Base-by-base conservation (phyloP, 2,797 vertebrate species). In the Hephaestus fuliginosus region DNA sequence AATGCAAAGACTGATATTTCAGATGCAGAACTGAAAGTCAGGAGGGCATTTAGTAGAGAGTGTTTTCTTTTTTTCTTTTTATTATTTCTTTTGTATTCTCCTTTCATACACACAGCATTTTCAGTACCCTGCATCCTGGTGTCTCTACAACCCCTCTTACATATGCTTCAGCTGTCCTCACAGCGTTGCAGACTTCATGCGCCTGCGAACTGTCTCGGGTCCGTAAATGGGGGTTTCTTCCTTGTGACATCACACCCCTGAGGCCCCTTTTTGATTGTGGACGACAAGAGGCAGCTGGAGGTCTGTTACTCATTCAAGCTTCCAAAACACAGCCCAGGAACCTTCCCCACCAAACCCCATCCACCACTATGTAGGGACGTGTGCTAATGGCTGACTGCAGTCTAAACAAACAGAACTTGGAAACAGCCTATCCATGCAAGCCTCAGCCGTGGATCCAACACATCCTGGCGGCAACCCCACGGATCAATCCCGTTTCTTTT, bases 211-310 rank as follows among this genome's bases (percentile, higher is more conserved):
- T 36, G 62, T 83, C 66, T 52, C 30, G 11, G 61, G 65, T 83
- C 70, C 67, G 61, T 71, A 56, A 84, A 85, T 39, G 43, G 10
- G 28, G 52, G 74, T 58, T 70, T 80, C 70, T 67, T 84, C 66
- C 62, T 72, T 1, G 11, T 83, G 77, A 81, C 68, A 77, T 85
- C 73, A 76, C 60, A 82, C 87, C 78, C 70, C 51, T 53, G 85
- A 74, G 87, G 86, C 71, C 80, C 65, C 44, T 76, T 78, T 70
- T 67, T 3, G 55, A 78, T 73, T 82, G 64, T 53, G 39, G 80
- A 71, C 70, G 85, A 87, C 82, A 72, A 82, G 78, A 86, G 63
- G 66, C 89, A 91, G 86, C 81, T 87, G 86, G 78, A 83, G 39
- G 80, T 85, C 86, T 90, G 88, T 65, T 76, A 53, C 74, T 87